Evolutionary conservation across 2,113 vertebrate genomes (phyloP).

Genomic region (Trinectes maculatus): DNA sequence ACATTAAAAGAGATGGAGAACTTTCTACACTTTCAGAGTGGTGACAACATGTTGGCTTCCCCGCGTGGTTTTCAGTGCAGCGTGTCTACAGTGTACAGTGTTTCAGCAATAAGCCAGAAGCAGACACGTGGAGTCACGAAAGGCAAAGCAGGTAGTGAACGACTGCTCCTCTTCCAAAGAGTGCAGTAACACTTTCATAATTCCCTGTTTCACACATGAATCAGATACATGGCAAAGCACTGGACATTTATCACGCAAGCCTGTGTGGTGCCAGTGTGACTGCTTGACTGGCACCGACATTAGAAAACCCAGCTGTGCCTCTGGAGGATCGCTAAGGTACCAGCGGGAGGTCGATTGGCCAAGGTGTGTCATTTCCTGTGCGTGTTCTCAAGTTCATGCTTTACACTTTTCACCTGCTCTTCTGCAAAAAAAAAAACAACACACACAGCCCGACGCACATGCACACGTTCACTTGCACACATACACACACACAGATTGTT

Average conservation of each 20-base stretch:
- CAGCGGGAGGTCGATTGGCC: constrained; percentile 49
- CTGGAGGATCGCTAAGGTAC: constrained; percentile 56
- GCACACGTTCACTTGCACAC: constrained; percentile 11
- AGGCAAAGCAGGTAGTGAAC: constrained; percentile 61
- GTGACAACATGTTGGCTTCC: constrained; percentile 47
- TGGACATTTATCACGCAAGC: constrained; percentile 62
- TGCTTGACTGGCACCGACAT: constrained; percentile 60
- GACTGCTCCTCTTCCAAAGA: constrained; percentile 49
- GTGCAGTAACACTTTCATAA: constrained; percentile 62
- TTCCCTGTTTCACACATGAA: constrained; percentile 56
- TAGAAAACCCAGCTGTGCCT: constrained; percentile 55
- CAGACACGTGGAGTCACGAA: constrained; percentile 49
- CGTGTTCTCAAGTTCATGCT: constrained; percentile 54
- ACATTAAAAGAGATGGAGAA: constrained; percentile 33
- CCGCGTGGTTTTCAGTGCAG: constrained; percentile 48
- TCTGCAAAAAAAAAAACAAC: constrained; percentile 50
- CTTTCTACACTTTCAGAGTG: constrained; percentile 34
- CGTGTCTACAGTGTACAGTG: constrained; percentile 54
- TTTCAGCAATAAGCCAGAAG: constrained; percentile 63
- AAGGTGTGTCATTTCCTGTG: constrained; percentile 68
- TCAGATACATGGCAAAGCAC: constrained; percentile 48
- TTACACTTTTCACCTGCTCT: constrained; percentile 56
- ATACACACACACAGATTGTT: constrained; percentile 38
- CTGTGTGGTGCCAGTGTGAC: constrained; percentile 64
- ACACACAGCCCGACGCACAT: constrained; percentile 1